A percentile compares a stretch with the other conserved stretches of the same genome.
Evolutionary conservation across 2,797 vertebrate genomes (phyloP).

Genomic region (Orestias chungarensis): DNA sequence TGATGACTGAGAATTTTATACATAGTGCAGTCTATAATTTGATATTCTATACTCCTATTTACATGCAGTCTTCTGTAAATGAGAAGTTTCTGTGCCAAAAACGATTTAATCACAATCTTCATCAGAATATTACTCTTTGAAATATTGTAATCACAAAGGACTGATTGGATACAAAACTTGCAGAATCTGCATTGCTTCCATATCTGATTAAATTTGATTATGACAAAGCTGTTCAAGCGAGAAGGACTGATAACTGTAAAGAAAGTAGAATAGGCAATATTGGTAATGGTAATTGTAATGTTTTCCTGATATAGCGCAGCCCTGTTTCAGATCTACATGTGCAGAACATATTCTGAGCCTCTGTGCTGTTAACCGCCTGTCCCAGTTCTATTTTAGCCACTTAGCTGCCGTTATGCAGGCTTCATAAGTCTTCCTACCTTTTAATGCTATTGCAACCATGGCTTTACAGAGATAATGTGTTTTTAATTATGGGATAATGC

Average conservation of each 20-base stretch:
- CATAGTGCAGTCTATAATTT: not conserved
- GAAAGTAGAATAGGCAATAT: not conserved
- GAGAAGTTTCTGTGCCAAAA: not conserved
- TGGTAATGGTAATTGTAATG: not conserved
- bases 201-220: no score
- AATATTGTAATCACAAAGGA: not conserved
- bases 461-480: constrained; percentile 18
- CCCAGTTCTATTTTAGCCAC: not conserved
- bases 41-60: not conserved
- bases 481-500: constrained; percentile 1
- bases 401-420: constrained; percentile 14
- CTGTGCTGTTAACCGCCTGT: not conserved
- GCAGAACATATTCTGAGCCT: not conserved
- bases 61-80: not conserved
- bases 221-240: no score
- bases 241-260: not conserved
- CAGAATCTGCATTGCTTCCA: not conserved
- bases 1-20: no score
- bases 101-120: not conserved
- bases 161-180: not conserved
- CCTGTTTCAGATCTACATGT: not conserved
- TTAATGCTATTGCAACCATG: not conserved
- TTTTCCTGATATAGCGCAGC: not conserved
- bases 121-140: not conserved
- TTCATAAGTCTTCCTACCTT: constrained; percentile 6